A percentile compares a stretch with the other conserved stretches of the same genome.
These are phyloP conservation scores for Sigmodon hispidus DNA, from an alignment of 2,113 vertebrate species.

Conservation along the genomic window DNA sequence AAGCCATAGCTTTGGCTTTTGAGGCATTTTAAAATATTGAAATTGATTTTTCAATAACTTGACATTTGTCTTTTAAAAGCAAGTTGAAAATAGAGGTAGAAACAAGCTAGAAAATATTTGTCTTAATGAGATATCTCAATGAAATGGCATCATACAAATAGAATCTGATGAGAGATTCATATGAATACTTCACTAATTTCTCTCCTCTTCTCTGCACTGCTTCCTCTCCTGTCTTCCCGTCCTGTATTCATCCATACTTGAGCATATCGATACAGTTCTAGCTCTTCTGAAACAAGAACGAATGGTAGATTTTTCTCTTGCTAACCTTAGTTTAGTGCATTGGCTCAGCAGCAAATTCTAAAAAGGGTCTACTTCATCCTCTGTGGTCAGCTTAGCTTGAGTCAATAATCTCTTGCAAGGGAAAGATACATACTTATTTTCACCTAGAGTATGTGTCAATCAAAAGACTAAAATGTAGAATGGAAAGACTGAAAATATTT, in stretches of 20 bases:
- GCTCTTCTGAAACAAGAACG: neutral
- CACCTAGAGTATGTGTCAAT: neutral
- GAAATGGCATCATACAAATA: neutral
- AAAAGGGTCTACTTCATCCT: neutral
- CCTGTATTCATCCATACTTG: neutral
- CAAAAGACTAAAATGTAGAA: neutral
- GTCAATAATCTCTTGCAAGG: neutral
- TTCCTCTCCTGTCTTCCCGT: neutral
- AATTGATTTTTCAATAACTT: neutral
- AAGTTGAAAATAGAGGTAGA: neutral
- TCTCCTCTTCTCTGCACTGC: neutral
- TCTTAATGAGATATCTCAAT: neutral
- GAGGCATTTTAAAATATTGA: constrained; percentile 4
- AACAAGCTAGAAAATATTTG: neutral
- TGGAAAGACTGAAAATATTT: neutral
- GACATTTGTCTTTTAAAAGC: neutral
- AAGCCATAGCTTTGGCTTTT: neutral
- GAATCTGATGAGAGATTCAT: neutral
- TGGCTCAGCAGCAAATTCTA: neutral
- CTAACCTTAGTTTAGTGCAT: neutral
- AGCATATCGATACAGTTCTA: neutral
- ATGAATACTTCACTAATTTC: neutral
- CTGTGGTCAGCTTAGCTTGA: neutral
- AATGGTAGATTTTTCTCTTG: neutral
- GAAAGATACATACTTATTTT: neutral